A percentile compares a stretch with the other conserved stretches of the same genome.
phyloP scores from a whole-genome alignment of 2,797 vertebrate genomes.

The Diplodus sargus region DNA sequence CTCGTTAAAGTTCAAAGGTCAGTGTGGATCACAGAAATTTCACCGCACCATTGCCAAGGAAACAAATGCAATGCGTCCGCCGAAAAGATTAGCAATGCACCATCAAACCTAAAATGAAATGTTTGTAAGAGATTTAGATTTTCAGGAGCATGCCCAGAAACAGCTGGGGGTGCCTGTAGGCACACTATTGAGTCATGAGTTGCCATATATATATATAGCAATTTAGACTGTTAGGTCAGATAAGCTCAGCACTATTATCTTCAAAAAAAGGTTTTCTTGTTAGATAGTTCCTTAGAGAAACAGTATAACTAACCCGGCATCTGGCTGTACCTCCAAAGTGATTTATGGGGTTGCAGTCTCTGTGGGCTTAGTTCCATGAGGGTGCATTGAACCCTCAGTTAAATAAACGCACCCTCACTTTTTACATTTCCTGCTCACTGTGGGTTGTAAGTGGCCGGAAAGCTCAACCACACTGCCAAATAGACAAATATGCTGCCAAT shows the following conservation, averaged over 20 bases:
- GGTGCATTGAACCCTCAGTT: conserved; percentile 37
- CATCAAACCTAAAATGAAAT: too few species aligned
- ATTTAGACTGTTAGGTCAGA: conserved; percentile 16
- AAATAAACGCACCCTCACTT: conserved; percentile 42
- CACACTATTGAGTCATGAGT: too few species aligned
- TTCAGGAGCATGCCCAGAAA: too few species aligned
- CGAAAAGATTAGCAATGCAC: too few species aligned
- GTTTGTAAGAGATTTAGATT: too few species aligned
- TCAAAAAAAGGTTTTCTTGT: conserved; percentile 16
- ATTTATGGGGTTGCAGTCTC: conserved; percentile 41
- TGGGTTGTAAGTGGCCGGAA: background rate
- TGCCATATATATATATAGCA: background rate
- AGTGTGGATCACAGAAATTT: too few species aligned
- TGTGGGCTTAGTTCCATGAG: conserved; percentile 52
- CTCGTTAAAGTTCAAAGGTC: too few species aligned
- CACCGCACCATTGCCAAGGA: too few species aligned
- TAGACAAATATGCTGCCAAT: too few species aligned
- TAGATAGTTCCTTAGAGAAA: conserved; percentile 21
- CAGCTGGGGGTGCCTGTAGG: too few species aligned
- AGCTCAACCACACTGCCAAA: too few species aligned
- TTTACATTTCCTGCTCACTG: background rate
- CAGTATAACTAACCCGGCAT: conserved; percentile 21
- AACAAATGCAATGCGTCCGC: too few species aligned
- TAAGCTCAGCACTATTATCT: background rate
- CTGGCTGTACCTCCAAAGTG: conserved; percentile 21